Percentiles rank a stretch among this genome's conserved stretches.
These are phyloP conservation scores for Cantharis nigra DNA, from an alignment of 2,888 invertebrate species.

Conservation along the genomic window DNA sequence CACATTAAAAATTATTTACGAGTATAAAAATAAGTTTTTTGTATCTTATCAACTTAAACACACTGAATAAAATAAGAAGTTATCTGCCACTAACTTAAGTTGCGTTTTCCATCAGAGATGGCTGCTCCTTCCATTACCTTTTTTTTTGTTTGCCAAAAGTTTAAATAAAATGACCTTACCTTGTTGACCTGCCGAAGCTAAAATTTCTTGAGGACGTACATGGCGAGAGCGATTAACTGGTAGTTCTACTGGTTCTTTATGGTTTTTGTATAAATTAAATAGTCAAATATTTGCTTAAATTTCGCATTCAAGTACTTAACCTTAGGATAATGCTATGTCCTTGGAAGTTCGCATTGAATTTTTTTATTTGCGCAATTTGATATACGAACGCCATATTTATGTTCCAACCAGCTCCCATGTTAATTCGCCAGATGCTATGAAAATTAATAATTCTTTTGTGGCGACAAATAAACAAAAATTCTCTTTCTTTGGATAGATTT, in stretches of 20 bases:
- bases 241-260: neutral
- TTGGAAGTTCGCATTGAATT: neutral
- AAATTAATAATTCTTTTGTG: constrained; percentile 1
- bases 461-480: neutral
- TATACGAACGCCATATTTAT: neutral
- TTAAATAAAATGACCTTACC: neutral
- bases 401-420: neutral
- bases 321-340: neutral
- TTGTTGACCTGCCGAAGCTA: neutral
- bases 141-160: neutral
- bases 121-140: neutral
- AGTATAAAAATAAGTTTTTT: neutral
- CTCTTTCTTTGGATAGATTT: neutral
- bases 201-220: neutral
- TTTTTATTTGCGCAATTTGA: neutral
- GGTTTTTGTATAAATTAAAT: neutral
- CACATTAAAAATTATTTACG: neutral
- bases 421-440: neutral
- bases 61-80: neutral
- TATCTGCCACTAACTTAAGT: neutral
- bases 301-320: neutral
- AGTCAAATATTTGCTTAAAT: neutral
- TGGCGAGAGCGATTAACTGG: neutral
- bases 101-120: neutral
- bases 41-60: neutral